phyloP scores from a whole-genome alignment of 2,797 vertebrate genomes.

The Tapirus indicus region DNA sequence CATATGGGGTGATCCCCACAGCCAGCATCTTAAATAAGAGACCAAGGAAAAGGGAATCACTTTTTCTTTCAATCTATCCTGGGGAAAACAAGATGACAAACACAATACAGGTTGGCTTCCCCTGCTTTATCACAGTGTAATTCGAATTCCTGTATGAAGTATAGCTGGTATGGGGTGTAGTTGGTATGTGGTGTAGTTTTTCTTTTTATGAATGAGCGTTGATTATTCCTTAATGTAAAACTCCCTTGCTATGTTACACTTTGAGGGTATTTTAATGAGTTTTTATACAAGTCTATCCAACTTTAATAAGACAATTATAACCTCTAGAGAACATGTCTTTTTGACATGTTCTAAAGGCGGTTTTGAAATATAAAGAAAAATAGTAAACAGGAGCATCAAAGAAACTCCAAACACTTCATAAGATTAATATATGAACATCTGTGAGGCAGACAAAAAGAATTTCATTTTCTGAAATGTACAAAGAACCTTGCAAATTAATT shows the following conservation, averaged over 20 bases:
- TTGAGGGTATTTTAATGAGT: background rate
- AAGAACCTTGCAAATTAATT: background rate
- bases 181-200: background rate
- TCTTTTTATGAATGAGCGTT: background rate
- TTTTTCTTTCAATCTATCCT: background rate
- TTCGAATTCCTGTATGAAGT: background rate
- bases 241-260: background rate
- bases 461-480: background rate
- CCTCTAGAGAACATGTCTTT: background rate
- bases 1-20: background rate
- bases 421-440: background rate
- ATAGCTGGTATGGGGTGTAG: background rate
- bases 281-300: constrained; percentile 3
- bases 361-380: background rate
- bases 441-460: background rate
- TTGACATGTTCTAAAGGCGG: background rate
- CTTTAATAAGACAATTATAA: background rate
- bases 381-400: background rate
- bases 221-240: constrained; percentile 44
- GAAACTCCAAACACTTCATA: background rate
- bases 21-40: background rate
- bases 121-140: background rate
- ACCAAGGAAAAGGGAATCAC: background rate
- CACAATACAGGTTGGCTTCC: background rate
- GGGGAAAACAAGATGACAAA: constrained; percentile 15